Evolutionary conservation across 1,140 invertebrate genomes (phyloP).

Genomic region (Metopolophium dirhodum): DNA sequence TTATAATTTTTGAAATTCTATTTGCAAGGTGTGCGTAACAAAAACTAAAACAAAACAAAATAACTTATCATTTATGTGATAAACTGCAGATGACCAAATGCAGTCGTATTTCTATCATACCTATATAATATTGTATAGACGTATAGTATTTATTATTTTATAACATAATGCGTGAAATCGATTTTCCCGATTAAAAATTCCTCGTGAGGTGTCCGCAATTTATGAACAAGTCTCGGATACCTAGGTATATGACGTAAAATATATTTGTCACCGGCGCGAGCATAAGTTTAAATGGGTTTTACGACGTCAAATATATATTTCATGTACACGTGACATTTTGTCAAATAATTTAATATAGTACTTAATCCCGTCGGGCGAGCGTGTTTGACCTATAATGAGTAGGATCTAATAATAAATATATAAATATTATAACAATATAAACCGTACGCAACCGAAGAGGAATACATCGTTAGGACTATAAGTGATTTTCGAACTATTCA

Average conservation of each 20-base stretch:
- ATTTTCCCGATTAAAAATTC: constrained; percentile 2
- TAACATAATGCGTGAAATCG: not conserved
- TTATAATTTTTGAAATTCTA: too few relatives aligned
- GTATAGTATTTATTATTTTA: not conserved
- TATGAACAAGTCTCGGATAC: not conserved
- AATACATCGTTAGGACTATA: not conserved
- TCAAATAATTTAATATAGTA: not conserved
- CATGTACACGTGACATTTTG: not conserved
- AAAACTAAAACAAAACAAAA: too few relatives aligned
- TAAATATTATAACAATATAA: not conserved
- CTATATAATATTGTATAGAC: not conserved
- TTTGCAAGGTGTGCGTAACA: too few relatives aligned
- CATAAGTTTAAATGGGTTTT: not conserved
- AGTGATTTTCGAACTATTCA: not conserved
- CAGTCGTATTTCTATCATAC: not conserved
- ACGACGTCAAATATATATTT: not conserved
- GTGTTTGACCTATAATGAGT: not conserved
- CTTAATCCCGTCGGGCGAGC: not conserved
- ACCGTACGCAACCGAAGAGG: not conserved
- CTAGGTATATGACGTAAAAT: not conserved
- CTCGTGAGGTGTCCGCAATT: not conserved
- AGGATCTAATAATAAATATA: not conserved
- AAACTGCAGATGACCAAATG: not conserved
- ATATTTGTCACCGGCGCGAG: not conserved
- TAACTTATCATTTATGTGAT: too few relatives aligned